Percentiles rank a stretch among this genome's conserved stretches.
Conservation (phyloP, 2,797 vertebrate genomes). For the Potorous gilbertii region DNA sequence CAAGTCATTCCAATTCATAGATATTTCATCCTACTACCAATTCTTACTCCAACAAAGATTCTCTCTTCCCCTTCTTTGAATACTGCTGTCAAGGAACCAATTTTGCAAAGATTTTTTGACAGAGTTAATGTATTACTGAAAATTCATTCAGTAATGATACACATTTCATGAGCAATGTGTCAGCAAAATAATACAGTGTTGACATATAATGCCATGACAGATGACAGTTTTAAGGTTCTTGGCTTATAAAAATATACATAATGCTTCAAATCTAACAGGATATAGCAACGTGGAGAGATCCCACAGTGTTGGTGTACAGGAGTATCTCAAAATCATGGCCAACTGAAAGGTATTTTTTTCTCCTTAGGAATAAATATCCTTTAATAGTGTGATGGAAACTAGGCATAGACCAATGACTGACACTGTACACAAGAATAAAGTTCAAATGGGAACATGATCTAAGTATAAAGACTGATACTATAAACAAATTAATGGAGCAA, state of each 20-base stretch:
- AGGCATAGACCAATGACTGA: too few species aligned
- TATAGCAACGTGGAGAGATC: not conserved
- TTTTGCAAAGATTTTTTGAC: conserved; percentile 39
- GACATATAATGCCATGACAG: not conserved
- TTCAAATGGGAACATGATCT: too few species aligned
- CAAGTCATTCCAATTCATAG: conserved; percentile 47
- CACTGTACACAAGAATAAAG: too few species aligned
- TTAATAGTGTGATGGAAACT: too few species aligned
- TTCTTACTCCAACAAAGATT: not conserved
- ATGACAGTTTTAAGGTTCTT: not conserved
- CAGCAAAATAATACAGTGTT: conserved; percentile 23
- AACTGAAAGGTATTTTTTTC: conserved; percentile 1
- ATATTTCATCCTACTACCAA: conserved; percentile 1
- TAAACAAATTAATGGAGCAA: too few species aligned
- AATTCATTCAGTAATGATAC: conserved; percentile 34
- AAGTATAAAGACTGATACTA: too few species aligned
- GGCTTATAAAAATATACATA: not conserved
- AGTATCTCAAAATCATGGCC: not conserved
- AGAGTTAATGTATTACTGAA: conserved; percentile 19
- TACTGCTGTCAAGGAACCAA: conserved; percentile 25
- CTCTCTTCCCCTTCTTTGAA: conserved; percentile 8
- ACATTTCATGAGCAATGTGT: conserved; percentile 8
- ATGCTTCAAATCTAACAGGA: not conserved
- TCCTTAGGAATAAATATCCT: not conserved
- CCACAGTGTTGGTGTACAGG: not conserved